phyloP scores from a whole-genome alignment of 2,797 vertebrate genomes.

The Cuculus canorus region DNA sequence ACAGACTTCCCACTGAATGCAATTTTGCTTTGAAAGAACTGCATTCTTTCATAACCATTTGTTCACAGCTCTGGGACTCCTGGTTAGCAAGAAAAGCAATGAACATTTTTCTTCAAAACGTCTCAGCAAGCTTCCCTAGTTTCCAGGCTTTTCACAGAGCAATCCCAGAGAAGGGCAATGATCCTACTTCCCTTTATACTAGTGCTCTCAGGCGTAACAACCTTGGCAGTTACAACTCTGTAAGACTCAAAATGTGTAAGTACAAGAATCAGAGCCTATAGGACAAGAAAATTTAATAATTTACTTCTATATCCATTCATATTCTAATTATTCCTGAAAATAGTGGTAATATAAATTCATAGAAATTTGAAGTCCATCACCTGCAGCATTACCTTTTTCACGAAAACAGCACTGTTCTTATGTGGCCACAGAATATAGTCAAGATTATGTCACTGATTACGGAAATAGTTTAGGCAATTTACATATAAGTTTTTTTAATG shows the following conservation, averaged over 20 bases:
- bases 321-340: neutral
- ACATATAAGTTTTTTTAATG: neutral
- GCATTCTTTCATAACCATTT: neutral
- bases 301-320: neutral
- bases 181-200: neutral
- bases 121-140: neutral
- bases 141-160: neutral
- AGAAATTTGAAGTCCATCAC: neutral
- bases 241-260: neutral
- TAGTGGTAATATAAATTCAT: neutral
- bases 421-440: neutral
- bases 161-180: neutral
- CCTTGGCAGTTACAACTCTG: neutral
- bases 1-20: neutral
- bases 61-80: neutral
- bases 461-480: neutral
- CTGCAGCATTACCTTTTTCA: no score
- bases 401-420: neutral
- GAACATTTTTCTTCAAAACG: neutral
- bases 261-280: neutral
- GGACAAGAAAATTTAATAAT: rapidly evolving
- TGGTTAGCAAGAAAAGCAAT: neutral
- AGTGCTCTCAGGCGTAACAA: neutral
- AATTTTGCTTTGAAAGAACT: neutral
- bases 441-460: neutral